A percentile compares a stretch with the other conserved stretches of the same genome.
These are phyloP conservation scores for Todiramphus saurophagus DNA, from an alignment of 2,113 vertebrate species.

Conservation along the genomic window DNA sequence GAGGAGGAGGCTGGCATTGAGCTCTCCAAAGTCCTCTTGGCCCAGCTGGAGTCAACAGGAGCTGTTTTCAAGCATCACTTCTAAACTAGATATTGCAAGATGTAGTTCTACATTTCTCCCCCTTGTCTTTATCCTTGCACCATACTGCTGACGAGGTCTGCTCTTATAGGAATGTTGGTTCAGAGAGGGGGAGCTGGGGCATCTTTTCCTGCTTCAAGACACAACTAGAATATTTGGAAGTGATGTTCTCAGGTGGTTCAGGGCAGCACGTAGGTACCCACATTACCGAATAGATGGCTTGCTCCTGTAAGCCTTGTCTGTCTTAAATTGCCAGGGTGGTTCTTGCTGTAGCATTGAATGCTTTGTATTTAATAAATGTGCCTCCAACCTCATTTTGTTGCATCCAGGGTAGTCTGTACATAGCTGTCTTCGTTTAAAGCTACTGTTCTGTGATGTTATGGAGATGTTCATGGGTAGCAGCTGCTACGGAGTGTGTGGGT, in stretches of 20 bases:
- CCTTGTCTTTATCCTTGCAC: not conserved
- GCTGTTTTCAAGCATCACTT: not conserved
- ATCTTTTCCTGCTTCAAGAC: not conserved
- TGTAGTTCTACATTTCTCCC: not conserved
- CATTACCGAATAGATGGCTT: not conserved
- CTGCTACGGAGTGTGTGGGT: not conserved
- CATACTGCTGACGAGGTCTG: not conserved
- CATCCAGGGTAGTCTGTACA: not conserved
- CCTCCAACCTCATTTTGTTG: not conserved
- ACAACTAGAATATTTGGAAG: not conserved
- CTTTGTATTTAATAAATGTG: not conserved
- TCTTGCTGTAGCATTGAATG: not conserved
- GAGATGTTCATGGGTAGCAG: not conserved
- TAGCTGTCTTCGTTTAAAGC: not conserved
- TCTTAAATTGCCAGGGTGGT: not conserved
- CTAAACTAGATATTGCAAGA: not conserved
- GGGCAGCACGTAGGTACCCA: not conserved
- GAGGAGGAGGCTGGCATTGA: not conserved
- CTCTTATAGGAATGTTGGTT: not conserved
- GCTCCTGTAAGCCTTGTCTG: not conserved
- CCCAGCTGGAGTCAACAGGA: not conserved
- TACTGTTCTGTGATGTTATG: not conserved
- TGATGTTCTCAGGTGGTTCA: not conserved
- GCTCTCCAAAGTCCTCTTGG: not conserved
- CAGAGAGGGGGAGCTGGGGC: not conserved